phyloP scores from a whole-genome alignment of 2,888 invertebrate species.

The Macaria liturata region DNA sequence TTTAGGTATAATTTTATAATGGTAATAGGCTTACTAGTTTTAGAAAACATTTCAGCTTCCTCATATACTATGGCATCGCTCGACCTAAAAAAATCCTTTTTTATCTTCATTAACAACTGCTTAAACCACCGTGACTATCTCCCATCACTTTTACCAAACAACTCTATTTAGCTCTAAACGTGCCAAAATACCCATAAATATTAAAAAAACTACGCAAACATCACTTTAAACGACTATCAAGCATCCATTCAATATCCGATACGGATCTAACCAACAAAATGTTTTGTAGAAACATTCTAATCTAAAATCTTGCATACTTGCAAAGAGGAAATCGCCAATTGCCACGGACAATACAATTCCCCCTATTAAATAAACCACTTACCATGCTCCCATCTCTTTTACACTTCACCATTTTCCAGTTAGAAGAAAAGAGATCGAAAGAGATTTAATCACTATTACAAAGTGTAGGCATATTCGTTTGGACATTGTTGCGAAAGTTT shows the following conservation, averaged over 20 bases:
- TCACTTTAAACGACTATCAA: constrained; percentile 34
- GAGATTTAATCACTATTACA: no score
- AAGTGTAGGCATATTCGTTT: constrained; percentile 11
- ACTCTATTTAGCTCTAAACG: constrained; percentile 7
- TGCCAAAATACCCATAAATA: constrained; percentile 16
- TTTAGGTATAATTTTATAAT: no score
- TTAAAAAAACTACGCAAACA: constrained; percentile 14
- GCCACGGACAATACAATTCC: constrained; percentile 32
- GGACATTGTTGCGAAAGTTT: constrained; percentile 22
- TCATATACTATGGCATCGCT: no score
- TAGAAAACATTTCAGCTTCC: no score
- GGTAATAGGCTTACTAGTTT: no score
- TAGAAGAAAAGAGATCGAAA: constrained; percentile 7
- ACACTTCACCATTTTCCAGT: constrained; percentile 5
- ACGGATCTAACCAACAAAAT: constrained; percentile 65
- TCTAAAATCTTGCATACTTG: constrained; percentile 62
- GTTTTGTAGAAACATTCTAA: constrained; percentile 67
- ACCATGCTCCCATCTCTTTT: constrained; percentile 11
- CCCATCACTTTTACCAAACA: constrained; percentile 14
- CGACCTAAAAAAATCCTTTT: no score
- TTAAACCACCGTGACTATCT: constrained; percentile 8
- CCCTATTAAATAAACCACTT: constrained; percentile 9
- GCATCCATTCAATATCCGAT: constrained; percentile 41
- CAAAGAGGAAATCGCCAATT: constrained; percentile 76
- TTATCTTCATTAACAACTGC: no score